phyloP scores from a whole-genome alignment of 2,797 vertebrate species.

The Megalops cyprinoides region DNA sequence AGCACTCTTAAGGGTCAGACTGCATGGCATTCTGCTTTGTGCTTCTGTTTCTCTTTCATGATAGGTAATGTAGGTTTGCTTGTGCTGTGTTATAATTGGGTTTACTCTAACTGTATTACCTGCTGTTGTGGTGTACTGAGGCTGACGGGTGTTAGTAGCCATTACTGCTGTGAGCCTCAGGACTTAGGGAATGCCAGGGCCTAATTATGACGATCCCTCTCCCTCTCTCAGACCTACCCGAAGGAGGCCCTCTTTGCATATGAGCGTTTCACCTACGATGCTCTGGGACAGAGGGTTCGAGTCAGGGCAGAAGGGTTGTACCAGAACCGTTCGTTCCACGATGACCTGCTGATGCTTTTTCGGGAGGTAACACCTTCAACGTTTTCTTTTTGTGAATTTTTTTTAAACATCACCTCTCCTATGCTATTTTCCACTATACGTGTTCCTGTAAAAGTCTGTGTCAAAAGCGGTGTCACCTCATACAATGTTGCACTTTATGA shows the following conservation, averaged over 20 bases:
- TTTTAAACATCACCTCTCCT: not conserved
- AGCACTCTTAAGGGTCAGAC: too few species aligned
- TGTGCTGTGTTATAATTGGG: not conserved
- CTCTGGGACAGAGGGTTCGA: constrained; percentile 41
- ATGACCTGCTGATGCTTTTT: constrained; percentile 47
- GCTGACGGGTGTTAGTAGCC: not conserved
- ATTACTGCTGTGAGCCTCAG: not conserved
- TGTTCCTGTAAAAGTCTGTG: too few species aligned
- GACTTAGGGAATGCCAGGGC: not conserved
- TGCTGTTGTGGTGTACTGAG: not conserved
- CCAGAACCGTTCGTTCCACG: constrained; percentile 28
- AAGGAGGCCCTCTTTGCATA: constrained; percentile 27
- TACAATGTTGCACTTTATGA: too few species aligned
- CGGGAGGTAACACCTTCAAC: constrained; percentile 47
- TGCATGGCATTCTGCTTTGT: too few species aligned
- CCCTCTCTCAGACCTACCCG: constrained; percentile 35
- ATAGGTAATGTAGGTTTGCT: too few species aligned
- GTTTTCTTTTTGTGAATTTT: not conserved
- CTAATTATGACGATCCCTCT: constrained; percentile 3
- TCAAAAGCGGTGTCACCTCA: too few species aligned
- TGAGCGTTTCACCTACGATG: constrained; percentile 54
- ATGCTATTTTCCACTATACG: not conserved
- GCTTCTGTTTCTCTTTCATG: too few species aligned
- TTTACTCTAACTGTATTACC: not conserved
- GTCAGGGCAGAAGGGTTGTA: constrained; percentile 19